These are phyloP conservation scores for Fundulus diaphanus DNA, from an alignment of 2,797 vertebrate genomes.

Conservation along the genomic window DNA sequence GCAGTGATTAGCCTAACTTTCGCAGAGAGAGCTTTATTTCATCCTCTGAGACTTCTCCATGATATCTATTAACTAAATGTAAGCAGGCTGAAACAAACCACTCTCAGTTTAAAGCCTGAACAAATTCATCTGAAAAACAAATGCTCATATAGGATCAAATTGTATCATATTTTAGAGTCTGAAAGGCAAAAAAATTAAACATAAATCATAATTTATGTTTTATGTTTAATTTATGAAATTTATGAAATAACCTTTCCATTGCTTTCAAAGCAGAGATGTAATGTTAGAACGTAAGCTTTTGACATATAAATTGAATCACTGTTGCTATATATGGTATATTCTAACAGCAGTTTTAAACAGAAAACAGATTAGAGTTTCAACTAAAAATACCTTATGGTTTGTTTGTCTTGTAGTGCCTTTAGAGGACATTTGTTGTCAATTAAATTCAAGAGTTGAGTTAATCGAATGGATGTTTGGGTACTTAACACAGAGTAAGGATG, in stretches of 20 bases:
- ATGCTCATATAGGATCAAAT: background rate
- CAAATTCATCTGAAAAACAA: background rate
- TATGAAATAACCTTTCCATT: background rate
- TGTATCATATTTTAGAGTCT: background rate
- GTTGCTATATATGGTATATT: background rate
- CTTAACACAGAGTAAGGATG: too few species aligned
- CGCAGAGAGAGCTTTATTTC: slow-evolving; percentile 45
- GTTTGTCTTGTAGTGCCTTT: background rate
- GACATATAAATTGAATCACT: background rate
- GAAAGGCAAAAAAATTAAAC: background rate
- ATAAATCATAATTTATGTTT: background rate
- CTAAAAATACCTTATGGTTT: background rate
- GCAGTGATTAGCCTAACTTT: slow-evolving; percentile 51
- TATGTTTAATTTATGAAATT: too few species aligned
- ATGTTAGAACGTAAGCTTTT: background rate
- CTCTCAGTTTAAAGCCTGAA: background rate
- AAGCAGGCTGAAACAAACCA: slow-evolving; percentile 48
- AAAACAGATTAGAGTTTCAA: background rate
- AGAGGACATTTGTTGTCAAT: background rate
- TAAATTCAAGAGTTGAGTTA: background rate
- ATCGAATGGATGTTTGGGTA: too few species aligned
- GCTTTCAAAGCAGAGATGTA: background rate
- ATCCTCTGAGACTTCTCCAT: slow-evolving; percentile 45
- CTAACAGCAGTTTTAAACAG: background rate
- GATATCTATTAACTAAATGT: slow-evolving; percentile 61